Percentiles rank a stretch among this genome's conserved stretches.
Evolutionary conservation across 2,888 invertebrate genomes (phyloP).

Genomic region (Gortyna flavago): DNA sequence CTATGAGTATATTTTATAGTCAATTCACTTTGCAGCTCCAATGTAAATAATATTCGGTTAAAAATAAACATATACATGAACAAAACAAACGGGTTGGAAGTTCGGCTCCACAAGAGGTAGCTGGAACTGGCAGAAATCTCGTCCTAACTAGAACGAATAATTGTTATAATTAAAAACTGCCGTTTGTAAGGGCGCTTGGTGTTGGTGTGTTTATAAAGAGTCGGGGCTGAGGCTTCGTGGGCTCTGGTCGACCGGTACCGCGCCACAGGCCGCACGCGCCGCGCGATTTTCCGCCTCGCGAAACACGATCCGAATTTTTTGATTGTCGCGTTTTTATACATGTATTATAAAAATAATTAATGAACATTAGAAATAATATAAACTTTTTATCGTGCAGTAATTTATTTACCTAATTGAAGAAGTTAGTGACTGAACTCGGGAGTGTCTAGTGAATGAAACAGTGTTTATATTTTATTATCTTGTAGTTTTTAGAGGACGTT

Average conservation of each 20-base stretch:
- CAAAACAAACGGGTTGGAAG: constrained; percentile 54
- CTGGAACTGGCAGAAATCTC: constrained; percentile 84
- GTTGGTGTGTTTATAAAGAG: constrained; percentile 79
- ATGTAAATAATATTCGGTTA: constrained; percentile 77
- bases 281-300: constrained; percentile 48
- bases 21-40: constrained; percentile 69
- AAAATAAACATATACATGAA: constrained; percentile 76
- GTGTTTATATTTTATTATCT: constrained; percentile 62
- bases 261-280: constrained; percentile 74
- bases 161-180: constrained; percentile 83
- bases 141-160: constrained; percentile 85
- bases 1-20: constrained; percentile 61
- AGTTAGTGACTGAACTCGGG: constrained; percentile 34
- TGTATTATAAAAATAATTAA: constrained; percentile 14
- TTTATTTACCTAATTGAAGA: constrained; percentile 23
- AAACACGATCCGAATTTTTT: constrained; percentile 24
- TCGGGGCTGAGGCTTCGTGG: constrained; percentile 76
- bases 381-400: neutral
- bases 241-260: constrained; percentile 71
- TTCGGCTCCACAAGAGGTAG: constrained; percentile 64
- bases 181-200: constrained; percentile 78
- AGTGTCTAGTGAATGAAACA: constrained; percentile 59
- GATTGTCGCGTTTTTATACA: constrained; percentile 3
- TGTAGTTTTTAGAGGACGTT: constrained; percentile 60
- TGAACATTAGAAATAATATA: constrained; percentile 2